Evolutionary conservation across 2,113 vertebrate genomes (phyloP).

Genomic region (Collichthys lucidus): DNA sequence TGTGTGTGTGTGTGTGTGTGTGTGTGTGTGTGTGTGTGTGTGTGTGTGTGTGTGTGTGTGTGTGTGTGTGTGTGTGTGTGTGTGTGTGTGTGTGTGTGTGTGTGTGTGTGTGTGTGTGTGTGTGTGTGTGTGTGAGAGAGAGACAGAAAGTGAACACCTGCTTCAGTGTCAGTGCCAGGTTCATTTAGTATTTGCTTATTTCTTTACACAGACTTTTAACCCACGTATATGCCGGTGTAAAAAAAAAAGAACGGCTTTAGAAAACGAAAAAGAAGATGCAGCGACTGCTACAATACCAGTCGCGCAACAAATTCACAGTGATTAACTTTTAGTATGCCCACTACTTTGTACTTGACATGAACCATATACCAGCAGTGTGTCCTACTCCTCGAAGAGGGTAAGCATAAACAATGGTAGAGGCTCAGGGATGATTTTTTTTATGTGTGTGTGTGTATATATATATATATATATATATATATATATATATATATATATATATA

Average conservation of each 20-base stretch:
- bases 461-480: not conserved
- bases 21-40: not conserved
- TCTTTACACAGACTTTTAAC: not conserved
- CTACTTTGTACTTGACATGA: conserved; percentile 11
- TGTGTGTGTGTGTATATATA: too few species aligned
- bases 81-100: not conserved
- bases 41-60: not conserved
- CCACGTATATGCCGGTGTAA: not conserved
- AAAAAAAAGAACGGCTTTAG: not conserved
- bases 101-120: not conserved
- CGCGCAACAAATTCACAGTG: not conserved
- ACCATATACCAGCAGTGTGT: not conserved
- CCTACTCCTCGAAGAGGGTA: not conserved
- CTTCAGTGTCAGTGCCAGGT: not conserved
- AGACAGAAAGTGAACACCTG: not conserved
- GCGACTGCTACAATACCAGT: not conserved
- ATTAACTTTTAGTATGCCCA: not conserved
- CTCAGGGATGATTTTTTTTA: conserved; percentile 42
- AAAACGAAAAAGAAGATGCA: not conserved
- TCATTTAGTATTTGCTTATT: not conserved
- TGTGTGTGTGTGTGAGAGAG: too few species aligned
- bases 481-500: not conserved
- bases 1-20: not conserved
- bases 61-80: too few species aligned
- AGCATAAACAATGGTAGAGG: conserved; percentile 13